Evolutionary conservation across 2,888 invertebrate genomes (phyloP).

Genomic region (Tipula confusa): DNA sequence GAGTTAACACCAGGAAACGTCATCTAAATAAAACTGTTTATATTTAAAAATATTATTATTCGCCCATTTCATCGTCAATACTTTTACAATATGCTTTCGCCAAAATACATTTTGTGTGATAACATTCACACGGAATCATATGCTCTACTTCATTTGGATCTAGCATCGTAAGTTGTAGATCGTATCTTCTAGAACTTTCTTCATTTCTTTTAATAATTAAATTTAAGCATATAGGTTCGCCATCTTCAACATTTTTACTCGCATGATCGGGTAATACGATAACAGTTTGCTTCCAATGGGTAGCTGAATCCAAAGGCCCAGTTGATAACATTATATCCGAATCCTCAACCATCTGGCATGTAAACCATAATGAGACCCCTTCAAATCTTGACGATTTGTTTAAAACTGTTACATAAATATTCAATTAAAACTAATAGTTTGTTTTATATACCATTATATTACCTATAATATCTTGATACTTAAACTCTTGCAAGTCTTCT

Average conservation of each 20-base stretch:
- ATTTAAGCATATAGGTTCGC: slow-evolving; percentile 66
- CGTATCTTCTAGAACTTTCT: slow-evolving; percentile 52
- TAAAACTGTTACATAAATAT: slow-evolving; percentile 40
- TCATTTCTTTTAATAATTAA: slow-evolving; percentile 53
- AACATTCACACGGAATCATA: slow-evolving; percentile 71
- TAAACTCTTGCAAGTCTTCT: slow-evolving; percentile 58
- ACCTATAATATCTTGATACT: slow-evolving; percentile 57
- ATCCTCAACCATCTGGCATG: slow-evolving; percentile 56
- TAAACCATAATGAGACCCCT: slow-evolving; percentile 79
- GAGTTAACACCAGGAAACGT: too few relatives aligned
- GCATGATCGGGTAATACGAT: slow-evolving; percentile 67
- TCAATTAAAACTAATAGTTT: too few relatives aligned
- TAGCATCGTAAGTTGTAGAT: slow-evolving; percentile 63
- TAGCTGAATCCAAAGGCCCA: slow-evolving; percentile 66
- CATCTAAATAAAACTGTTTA: too few relatives aligned
- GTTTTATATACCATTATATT: slow-evolving; percentile 38
- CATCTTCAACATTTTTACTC: slow-evolving; percentile 50
- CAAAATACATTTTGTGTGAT: slow-evolving; percentile 73
- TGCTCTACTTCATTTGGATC: slow-evolving; percentile 67
- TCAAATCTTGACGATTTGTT: slow-evolving; percentile 58
- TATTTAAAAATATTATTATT: neutral
- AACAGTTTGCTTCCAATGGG: slow-evolving; percentile 95
- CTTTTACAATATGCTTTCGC: slow-evolving; percentile 51
- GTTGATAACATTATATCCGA: slow-evolving; percentile 69
- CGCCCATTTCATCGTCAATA: neutral